A percentile compares a stretch with the other conserved stretches of the same genome.
Evolutionary conservation across 2,113 vertebrate species (phyloP).

Genomic region (Lutjanus erythropterus): DNA sequence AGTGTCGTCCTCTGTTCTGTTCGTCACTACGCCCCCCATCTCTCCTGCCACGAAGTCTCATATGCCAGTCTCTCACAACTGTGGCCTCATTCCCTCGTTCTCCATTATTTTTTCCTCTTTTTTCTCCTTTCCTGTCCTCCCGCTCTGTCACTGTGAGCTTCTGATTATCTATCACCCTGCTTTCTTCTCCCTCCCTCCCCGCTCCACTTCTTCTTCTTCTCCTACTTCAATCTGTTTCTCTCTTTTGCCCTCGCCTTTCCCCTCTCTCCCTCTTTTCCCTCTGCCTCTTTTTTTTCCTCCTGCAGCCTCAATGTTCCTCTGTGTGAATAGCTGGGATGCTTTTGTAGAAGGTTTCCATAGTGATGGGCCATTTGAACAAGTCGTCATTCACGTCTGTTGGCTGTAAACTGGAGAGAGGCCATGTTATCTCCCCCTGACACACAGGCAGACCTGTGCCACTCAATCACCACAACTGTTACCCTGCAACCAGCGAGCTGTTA

Average conservation of each 20-base stretch:
- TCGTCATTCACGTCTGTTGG: conserved; percentile 76
- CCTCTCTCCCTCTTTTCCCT: background rate
- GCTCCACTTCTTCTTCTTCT: conserved; percentile 50
- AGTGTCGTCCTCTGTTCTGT: conserved; percentile 21
- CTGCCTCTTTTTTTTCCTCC: conserved; percentile 44
- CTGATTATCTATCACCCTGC: conserved; percentile 56
- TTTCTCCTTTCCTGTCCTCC: conserved; percentile 36
- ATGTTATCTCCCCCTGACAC: conserved; percentile 66
- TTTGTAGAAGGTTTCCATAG: conserved; percentile 82
- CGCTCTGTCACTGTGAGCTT: conserved; percentile 23
- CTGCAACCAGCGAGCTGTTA: conserved; percentile 17
- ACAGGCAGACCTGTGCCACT: conserved; percentile 50
- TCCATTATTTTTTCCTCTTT: conserved; percentile 16
- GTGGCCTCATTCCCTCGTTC: conserved; percentile 63
- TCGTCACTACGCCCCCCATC: conserved; percentile 13
- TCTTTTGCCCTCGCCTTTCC: conserved; percentile 9
- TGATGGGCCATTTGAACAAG: conserved; percentile 79
- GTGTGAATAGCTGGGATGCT: conserved; percentile 83
- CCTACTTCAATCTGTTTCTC: conserved; percentile 58
- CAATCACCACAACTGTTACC: conserved; percentile 49
- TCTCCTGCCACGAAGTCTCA: conserved; percentile 34
- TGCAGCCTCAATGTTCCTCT: conserved; percentile 61
- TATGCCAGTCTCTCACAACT: conserved; percentile 58
- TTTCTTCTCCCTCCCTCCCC: conserved; percentile 27
- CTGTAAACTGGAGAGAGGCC: conserved; percentile 68